Evolutionary conservation across 2,888 invertebrate genomes (phyloP).

Genomic region (Calephelis perditalis): DNA sequence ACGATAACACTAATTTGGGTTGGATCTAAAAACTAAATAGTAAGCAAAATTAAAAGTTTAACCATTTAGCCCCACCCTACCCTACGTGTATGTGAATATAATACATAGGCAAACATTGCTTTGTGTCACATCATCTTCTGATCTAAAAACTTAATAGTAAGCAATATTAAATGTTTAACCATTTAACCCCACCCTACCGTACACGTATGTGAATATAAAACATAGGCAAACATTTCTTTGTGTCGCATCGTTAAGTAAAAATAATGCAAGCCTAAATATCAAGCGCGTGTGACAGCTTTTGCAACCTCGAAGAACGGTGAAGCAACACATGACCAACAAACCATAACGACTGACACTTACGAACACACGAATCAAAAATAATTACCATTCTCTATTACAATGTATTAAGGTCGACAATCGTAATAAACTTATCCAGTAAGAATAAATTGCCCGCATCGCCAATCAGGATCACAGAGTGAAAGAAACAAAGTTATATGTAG

Average conservation of each 20-base stretch:
- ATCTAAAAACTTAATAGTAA: too few species aligned
- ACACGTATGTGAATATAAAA: not conserved
- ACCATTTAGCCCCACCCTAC: too few species aligned
- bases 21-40: too few species aligned
- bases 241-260: not conserved
- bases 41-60: too few species aligned
- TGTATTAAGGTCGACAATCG: constrained; percentile 18
- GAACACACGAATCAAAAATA: constrained; percentile 31
- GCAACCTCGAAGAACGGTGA: constrained; percentile 59
- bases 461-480: constrained; percentile 31
- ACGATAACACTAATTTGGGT: too few species aligned
- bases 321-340: constrained; percentile 52
- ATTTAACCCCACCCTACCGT: too few species aligned
- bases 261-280: constrained; percentile 19
- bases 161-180: too few species aligned
- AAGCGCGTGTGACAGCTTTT: constrained; percentile 49
- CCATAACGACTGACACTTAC: constrained; percentile 64
- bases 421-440: not conserved
- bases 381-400: constrained; percentile 14
- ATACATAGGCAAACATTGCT: not conserved
- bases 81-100: not conserved
- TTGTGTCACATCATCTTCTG: too few species aligned
- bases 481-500: constrained; percentile 26
- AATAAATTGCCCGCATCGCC: constrained; percentile 23
- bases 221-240: not conserved